Evolutionary conservation across 2,113 vertebrate genomes (phyloP), one percentile per base, ranked within the genome.

Genomic region (Tenebrosternarchus preto): DNA sequence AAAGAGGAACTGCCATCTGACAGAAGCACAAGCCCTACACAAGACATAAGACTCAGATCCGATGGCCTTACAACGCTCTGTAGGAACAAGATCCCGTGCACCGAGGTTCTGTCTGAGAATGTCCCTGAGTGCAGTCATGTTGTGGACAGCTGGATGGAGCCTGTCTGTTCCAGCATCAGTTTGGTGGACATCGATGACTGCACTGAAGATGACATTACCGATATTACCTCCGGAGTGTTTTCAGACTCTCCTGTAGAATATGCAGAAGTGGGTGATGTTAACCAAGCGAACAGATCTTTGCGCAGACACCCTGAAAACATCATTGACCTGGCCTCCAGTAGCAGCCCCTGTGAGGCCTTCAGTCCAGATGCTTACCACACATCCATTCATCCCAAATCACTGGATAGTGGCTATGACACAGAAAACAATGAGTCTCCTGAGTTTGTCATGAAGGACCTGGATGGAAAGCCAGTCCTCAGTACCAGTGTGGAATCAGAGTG

Each of bases 341-440:
- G 84, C 85, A 95, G 95, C 57, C 90, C 92, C 71, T 91, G 89
- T 57, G 94, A 95, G 80, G 90, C 88, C 25, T 95, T 95, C 86
- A 96, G 94, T 2, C 93, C 92, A 0, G 92, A 91, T 2, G 76
- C 87, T 25, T 95, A 93, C 66, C 57, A 85, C 0, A 86, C 91
- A 0, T 80, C 92, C 0, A 88, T 94, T 71, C 94, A 96, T 55
- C 93, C 95, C 43, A 95, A 95, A 43, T 97, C 97, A 8, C 84
- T 95, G 1, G 98, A 99, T 84, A 99, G 98, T 0, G 98, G 98
- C 77, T 99, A 98, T 0, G 97, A 98, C 90, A 99, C 98, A 0
- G 97, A 99, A 89, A 99, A 98, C 87, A 95, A 98, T 0, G 97
- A 97, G 85, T 98, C 96, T 11, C 98, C 98, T 0, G 96, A 98